Conservation (phyloP, 1,140 invertebrate species). For the Scaptomyza hsui region DNA sequence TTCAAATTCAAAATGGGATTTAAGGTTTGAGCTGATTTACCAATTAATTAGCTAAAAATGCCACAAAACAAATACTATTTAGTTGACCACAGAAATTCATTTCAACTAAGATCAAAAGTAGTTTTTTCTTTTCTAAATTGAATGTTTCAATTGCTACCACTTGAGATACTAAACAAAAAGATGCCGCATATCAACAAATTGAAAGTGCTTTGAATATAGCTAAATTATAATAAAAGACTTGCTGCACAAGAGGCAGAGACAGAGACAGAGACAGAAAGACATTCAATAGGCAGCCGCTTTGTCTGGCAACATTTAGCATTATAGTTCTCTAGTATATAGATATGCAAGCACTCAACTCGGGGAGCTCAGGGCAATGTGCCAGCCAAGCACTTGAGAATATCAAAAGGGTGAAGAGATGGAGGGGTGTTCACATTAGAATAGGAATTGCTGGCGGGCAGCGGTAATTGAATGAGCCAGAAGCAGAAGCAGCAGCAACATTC, state of each 20-base stretch:
- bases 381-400: conserved; percentile 74
- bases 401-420: conserved; percentile 11
- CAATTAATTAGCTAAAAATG: conserved; percentile 18
- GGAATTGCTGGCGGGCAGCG: conserved; percentile 68
- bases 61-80: neutral
- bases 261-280: conserved; percentile 17
- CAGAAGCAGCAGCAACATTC: conserved; percentile 42
- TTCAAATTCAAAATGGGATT: conserved; percentile 11
- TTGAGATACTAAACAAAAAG: conserved; percentile 28
- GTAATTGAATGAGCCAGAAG: conserved; percentile 72
- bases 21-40: conserved; percentile 5
- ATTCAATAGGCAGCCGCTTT: conserved; percentile 11
- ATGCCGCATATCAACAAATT: conserved; percentile 45
- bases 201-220: conserved; percentile 46
- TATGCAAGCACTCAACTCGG: conserved; percentile 12
- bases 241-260: conserved; percentile 32
- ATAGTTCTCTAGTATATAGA: neutral
- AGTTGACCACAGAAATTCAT: conserved; percentile 15
- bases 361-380: conserved; percentile 66
- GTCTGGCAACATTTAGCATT: conserved; percentile 30
- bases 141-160: conserved; percentile 33
- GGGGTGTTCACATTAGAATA: conserved; percentile 49
- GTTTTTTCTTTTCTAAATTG: conserved; percentile 9
- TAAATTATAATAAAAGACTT: conserved; percentile 60
- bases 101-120: conserved; percentile 10